Percentiles rank a stretch among this genome's conserved stretches.
These are phyloP conservation scores for Cyphomyrus discorhynchus DNA, from an alignment of 2,113 vertebrate species.

Conservation along the genomic window DNA sequence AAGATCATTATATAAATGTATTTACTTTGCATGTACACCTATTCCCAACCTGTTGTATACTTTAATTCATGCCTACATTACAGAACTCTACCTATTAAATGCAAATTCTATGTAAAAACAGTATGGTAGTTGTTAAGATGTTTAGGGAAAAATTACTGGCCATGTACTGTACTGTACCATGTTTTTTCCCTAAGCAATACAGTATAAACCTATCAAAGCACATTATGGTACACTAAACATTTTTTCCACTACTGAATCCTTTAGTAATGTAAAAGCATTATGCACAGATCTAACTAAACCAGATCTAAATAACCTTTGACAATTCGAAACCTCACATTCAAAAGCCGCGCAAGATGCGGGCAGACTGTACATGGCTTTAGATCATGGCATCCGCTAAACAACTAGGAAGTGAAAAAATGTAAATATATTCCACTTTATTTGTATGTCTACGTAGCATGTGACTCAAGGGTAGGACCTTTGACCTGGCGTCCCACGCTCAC, in stretches of 20 bases:
- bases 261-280: background rate
- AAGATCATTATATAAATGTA: background rate
- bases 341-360: background rate
- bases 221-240: background rate
- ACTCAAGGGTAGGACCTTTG: background rate
- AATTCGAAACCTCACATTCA: background rate
- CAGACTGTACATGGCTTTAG: background rate
- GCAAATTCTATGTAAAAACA: background rate
- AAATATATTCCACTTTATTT: background rate
- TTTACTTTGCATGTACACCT: background rate
- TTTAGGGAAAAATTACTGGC: background rate
- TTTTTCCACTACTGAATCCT: background rate
- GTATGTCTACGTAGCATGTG: background rate
- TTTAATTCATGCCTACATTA: background rate
- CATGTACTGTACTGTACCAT: background rate
- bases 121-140: background rate
- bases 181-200: background rate
- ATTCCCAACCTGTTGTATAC: background rate
- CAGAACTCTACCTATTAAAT: background rate
- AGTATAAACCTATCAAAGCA: background rate
- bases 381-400: background rate
- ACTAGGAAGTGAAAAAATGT: background rate
- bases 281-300: background rate
- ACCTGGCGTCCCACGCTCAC: background rate
- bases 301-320: background rate